These are phyloP conservation scores for Ormia ochracea DNA, from an alignment of 2,888 invertebrate genomes.

Conservation along the genomic window DNA sequence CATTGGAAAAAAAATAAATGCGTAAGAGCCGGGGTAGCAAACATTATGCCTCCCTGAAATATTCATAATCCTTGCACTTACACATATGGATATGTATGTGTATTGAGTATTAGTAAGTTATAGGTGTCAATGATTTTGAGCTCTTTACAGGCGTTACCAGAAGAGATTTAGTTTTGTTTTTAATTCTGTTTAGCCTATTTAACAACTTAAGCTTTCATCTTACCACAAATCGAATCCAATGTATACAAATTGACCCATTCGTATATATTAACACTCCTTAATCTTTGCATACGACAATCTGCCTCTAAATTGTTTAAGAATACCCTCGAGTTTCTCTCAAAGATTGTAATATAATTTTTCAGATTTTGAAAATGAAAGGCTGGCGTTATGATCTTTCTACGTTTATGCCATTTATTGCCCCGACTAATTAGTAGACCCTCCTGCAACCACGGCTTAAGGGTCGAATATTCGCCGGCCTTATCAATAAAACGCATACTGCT, in stretches of 20 bases:
- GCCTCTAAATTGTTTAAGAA: slow-evolving; percentile 80
- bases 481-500: slow-evolving; percentile 75
- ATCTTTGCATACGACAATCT: slow-evolving; percentile 78
- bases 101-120: no score
- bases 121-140: no score
- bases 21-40: no score
- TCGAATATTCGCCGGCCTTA: slow-evolving; percentile 79
- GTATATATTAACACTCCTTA: slow-evolving; percentile 80
- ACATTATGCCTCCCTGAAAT: no score
- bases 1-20: no score
- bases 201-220: slow-evolving; percentile 43
- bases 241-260: slow-evolving; percentile 80
- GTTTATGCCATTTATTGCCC: slow-evolving; percentile 76
- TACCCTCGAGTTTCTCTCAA: slow-evolving; percentile 81
- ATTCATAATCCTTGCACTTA: no score
- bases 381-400: slow-evolving; percentile 85
- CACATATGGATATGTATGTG: no score
- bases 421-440: slow-evolving; percentile 79
- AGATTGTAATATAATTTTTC: slow-evolving; percentile 84
- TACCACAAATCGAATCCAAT: slow-evolving; percentile 82
- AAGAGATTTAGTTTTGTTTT: background rate
- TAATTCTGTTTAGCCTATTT: background rate
- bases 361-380: slow-evolving; percentile 89
- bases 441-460: slow-evolving; percentile 78
- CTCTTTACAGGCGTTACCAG: no score